phyloP scores from a whole-genome alignment of 1,140 invertebrate genomes.

The Psix sp. region DNA sequence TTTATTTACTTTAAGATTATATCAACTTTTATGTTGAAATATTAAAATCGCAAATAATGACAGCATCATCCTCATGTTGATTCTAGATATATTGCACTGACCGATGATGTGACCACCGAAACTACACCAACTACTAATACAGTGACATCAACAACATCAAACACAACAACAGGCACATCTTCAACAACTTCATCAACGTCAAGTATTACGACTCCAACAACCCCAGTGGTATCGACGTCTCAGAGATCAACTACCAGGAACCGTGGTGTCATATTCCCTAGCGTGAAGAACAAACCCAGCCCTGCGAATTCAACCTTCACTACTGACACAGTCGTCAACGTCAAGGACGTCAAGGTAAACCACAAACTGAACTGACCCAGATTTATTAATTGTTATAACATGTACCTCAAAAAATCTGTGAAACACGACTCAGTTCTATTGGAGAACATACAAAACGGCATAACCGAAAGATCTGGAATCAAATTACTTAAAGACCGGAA shows the following conservation, averaged over 20 bases:
- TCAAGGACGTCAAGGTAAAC: conserved; percentile 89
- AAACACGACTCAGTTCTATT: too few species aligned
- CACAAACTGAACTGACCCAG: conserved; percentile 34
- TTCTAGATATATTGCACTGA: conserved; percentile 61
- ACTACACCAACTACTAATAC: conserved; percentile 66
- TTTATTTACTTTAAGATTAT: too few species aligned
- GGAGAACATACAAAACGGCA: too few species aligned
- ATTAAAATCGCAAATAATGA: too few species aligned
- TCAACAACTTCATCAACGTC: conserved; percentile 63
- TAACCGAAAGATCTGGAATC: too few species aligned
- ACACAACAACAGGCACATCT: conserved; percentile 62
- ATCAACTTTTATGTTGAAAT: too few species aligned
- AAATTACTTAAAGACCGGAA: too few species aligned
- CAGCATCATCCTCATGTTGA: too few species aligned
- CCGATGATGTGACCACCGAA: conserved; percentile 67
- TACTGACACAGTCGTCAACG: conserved; percentile 83
- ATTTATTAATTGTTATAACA: conserved; percentile 8
- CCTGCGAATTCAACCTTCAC: conserved; percentile 88
- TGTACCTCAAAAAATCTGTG: too few species aligned
- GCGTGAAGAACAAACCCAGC: conserved; percentile 92
- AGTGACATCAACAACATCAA: conserved; percentile 65
- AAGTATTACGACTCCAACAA: conserved; percentile 71
- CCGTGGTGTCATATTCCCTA: conserved; percentile 91
- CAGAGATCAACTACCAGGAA: conserved; percentile 79
- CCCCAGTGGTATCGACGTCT: conserved; percentile 63